Evolutionary conservation across 2,113 vertebrate genomes (phyloP).

Genomic region (Pica pica): DNA sequence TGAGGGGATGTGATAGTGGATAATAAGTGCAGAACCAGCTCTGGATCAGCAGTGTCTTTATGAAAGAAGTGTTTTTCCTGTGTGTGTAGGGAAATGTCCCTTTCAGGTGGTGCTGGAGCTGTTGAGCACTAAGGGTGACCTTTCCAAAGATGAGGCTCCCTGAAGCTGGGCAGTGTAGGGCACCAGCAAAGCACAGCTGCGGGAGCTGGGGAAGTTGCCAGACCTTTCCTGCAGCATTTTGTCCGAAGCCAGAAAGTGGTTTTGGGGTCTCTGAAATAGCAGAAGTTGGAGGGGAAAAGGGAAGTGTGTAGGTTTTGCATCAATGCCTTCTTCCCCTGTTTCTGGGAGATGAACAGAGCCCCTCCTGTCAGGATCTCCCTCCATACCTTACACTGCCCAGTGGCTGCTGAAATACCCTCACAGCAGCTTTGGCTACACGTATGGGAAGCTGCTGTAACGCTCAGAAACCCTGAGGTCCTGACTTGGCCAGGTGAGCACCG

Average conservation of each 20-base stretch:
- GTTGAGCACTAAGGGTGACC: neutral
- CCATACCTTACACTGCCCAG: rapidly evolving
- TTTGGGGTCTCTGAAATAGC: neutral
- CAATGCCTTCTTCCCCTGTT: neutral
- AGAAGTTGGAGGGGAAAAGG: neutral
- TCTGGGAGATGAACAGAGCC: neutral
- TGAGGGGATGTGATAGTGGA: neutral
- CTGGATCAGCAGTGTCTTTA: neutral
- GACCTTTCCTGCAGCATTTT: neutral
- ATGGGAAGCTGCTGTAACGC: neutral
- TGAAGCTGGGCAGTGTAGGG: neutral
- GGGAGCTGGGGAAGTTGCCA: neutral
- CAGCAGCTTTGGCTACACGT: neutral
- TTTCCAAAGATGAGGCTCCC: neutral
- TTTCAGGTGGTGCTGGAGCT: neutral
- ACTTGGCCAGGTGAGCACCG: neutral
- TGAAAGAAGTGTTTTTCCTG: neutral
- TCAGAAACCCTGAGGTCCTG: neutral
- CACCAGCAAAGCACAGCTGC: neutral
- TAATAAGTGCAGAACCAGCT: neutral
- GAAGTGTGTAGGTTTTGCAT: neutral
- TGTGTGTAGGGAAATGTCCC: neutral
- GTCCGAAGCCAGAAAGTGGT: neutral
- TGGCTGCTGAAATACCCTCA: neutral
- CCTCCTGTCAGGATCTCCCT: neutral